Evolutionary conservation across 2,888 invertebrate species (phyloP).

Genomic region (Oxystoma pomonae): DNA sequence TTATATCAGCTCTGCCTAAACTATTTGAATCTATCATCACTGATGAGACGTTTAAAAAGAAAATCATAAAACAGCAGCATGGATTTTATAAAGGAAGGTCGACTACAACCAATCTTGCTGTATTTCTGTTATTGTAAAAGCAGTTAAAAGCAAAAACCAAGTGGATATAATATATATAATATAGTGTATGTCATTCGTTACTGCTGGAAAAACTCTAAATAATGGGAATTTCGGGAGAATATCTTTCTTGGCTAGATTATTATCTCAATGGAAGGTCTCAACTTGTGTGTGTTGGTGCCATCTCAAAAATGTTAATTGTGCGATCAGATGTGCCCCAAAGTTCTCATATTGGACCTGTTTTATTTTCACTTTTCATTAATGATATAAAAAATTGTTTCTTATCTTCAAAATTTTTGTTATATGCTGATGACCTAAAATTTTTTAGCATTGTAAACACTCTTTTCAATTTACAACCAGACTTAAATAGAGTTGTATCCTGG

Average conservation of each 20-base stretch:
- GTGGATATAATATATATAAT: background rate
- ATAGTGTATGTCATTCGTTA: background rate
- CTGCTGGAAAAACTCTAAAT: background rate
- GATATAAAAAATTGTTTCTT: background rate
- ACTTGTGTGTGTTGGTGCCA: background rate
- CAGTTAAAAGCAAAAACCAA: background rate
- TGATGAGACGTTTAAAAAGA: background rate
- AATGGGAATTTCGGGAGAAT: background rate
- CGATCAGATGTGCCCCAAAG: background rate
- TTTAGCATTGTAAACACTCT: background rate
- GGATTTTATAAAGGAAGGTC: background rate
- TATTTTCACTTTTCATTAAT: background rate
- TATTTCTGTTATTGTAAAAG: too few relatives aligned
- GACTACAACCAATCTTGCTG: too few relatives aligned
- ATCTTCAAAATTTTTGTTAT: background rate
- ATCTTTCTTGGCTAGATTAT: background rate
- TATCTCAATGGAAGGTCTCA: background rate
- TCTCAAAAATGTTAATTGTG: background rate
- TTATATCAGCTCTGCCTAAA: background rate
- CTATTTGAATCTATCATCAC: background rate
- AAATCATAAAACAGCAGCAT: background rate
- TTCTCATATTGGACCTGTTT: background rate
- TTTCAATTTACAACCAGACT: background rate
- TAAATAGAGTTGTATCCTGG: background rate
- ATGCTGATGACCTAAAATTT: background rate